Evolutionary conservation across 1,140 invertebrate species (phyloP), one percentile per base, ranked within the genome.

Genomic region (Ostrea denselamellosa): DNA sequence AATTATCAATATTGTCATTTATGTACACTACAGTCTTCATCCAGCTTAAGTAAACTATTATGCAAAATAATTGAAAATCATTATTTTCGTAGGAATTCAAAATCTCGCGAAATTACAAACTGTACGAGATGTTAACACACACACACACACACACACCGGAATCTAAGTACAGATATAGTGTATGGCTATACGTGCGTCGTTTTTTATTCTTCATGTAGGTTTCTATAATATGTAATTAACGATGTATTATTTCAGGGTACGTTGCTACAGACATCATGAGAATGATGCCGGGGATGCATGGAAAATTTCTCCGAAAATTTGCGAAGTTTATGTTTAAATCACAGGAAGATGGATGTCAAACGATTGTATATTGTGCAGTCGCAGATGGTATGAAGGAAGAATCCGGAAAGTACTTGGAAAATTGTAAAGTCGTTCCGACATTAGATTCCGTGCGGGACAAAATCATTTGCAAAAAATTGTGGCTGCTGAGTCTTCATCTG

Each of bases 271-370:
- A 93, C 53, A 83, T 93, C 12, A 58, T 93, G 58, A 87, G 93
- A 10, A 91, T 91, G 82, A 93, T 90, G 90, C 93, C 93, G 1
- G 93, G 93, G n/a, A 34, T 93, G 22, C 84, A 86, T 17, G 93
- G 93, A 14, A 91, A 93, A 44, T 0, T 93, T 7, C 85, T 93
- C 22, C 88, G 93, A 10, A 88, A 87, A 14, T 83, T 90, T 51
- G 71, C 90, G 0, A 90, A 91, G 85, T 71, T 93, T 52, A 89
- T 94, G 77, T 94, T 94, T 87, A 94, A 94, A 86, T 87, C 91
- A 0, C 91, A 93, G 0, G 93, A 94, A 44, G 91, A 93, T 44
- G 93, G 93, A 34, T 93, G 93, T 86, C 93, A 94, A 85, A 93
- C 93, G 34, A 89, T 94, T 85, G 91, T 94, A 8, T 92, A 92